These are phyloP conservation scores for Drosophila eugracilis DNA, from an alignment of 1,140 invertebrate genomes.

Conservation along the genomic window DNA sequence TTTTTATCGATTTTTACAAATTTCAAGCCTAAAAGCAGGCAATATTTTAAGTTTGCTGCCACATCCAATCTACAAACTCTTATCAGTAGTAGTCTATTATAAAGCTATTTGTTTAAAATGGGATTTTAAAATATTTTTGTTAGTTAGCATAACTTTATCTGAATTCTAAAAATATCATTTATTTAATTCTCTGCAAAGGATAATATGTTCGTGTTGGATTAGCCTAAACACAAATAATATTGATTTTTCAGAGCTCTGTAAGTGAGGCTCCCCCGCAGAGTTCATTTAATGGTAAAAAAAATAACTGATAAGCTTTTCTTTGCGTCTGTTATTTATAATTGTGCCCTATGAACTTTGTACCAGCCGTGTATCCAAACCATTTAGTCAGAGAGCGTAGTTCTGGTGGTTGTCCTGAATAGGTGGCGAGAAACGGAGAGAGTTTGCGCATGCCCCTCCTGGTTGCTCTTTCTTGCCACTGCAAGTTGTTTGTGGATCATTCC, in stretches of 20 bases:
- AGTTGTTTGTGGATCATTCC: constrained; percentile 9
- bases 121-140: not conserved
- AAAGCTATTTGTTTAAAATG: no score
- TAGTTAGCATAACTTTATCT: not conserved
- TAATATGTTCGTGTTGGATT: not conserved
- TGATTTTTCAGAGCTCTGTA: not conserved
- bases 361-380: constrained; percentile 15
- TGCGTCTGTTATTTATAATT: not conserved
- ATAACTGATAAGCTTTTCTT: constrained; percentile 1
- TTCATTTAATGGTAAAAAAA: not conserved
- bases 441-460: constrained; percentile 15
- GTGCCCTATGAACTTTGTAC: constrained; percentile 31
- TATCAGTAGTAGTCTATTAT: no score
- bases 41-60: not conserved
- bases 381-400: not conserved
- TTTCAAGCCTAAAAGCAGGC: constrained; percentile 18
- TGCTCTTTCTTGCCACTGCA: constrained; percentile 33
- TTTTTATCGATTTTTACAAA: not conserved
- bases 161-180: not conserved
- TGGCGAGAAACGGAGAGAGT: constrained; percentile 17
- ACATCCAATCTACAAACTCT: not conserved
- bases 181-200: no score
- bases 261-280: not conserved
- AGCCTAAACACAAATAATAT: not conserved
- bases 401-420: constrained; percentile 4